Evolutionary conservation across 2,113 vertebrate species (phyloP).

Genomic region (Microcebus murinus): DNA sequence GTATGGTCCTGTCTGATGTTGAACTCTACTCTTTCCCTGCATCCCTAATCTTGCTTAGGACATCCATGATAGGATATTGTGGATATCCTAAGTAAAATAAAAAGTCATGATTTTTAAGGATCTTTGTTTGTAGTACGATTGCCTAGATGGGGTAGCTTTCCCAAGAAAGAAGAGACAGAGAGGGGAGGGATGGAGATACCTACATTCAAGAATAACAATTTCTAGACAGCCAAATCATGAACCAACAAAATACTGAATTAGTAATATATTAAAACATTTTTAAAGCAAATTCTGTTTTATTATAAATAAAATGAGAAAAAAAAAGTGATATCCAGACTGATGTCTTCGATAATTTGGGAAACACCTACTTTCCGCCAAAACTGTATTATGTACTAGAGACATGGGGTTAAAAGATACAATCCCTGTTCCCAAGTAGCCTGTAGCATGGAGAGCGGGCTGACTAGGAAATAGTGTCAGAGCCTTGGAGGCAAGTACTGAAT

Average conservation of each 20-base stretch:
- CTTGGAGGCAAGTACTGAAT: neutral
- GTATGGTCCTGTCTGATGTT: neutral
- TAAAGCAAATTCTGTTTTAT: neutral
- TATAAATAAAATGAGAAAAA: slow-evolving; percentile 1
- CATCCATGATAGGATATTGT: neutral
- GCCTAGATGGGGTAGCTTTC: neutral
- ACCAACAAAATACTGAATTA: neutral
- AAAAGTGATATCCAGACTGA: neutral
- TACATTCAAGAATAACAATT: neutral
- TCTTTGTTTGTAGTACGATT: neutral
- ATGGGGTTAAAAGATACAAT: neutral
- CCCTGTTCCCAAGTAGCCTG: neutral
- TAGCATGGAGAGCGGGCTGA: neutral
- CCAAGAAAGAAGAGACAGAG: neutral
- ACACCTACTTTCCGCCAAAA: neutral
- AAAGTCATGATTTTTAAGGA: neutral
- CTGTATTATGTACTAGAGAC: neutral
- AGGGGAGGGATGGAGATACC: neutral
- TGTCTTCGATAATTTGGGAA: neutral
- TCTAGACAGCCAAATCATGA: neutral
- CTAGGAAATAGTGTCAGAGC: neutral
- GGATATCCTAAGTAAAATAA: neutral
- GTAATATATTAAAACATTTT: neutral
- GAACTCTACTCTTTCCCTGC: neutral
- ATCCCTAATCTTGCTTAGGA: neutral